A percentile compares a stretch with the other conserved stretches of the same genome.
These are phyloP conservation scores for Helarctos malayanus DNA, from an alignment of 2,797 vertebrate species.

Conservation along the genomic window DNA sequence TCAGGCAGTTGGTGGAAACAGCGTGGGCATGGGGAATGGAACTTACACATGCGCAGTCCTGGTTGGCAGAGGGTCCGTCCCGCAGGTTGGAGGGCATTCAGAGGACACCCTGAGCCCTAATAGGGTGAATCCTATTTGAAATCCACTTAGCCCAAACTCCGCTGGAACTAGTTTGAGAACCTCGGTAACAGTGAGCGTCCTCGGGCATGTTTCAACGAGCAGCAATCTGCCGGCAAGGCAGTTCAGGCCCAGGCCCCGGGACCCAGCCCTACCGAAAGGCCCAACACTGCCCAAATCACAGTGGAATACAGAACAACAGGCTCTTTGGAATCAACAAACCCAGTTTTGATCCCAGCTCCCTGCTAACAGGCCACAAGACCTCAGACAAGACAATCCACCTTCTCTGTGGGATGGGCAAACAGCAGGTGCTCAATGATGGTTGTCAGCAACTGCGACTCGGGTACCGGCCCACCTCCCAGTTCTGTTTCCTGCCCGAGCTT, in stretches of 20 bases:
- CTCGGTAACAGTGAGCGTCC: neutral
- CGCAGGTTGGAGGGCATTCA: neutral
- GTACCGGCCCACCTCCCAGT: neutral
- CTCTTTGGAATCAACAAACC: neutral
- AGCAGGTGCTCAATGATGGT: neutral
- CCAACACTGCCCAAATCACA: neutral
- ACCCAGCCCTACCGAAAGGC: neutral
- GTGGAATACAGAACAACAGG: neutral
- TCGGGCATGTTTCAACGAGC: neutral
- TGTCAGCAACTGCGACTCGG: neutral
- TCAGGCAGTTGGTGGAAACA: neutral
- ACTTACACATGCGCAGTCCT: rapidly evolving
- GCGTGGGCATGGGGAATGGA: neutral
- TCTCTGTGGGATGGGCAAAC: neutral
- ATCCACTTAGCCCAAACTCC: neutral
- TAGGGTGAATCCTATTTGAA: neutral
- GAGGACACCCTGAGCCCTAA: neutral
- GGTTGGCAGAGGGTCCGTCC: neutral
- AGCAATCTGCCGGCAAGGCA: neutral
- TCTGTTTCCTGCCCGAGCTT: neutral
- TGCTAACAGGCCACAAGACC: neutral
- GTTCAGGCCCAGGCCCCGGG: neutral
- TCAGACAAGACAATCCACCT: neutral
- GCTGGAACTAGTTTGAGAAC: neutral
- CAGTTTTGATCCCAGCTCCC: neutral